Evolutionary conservation across 2,888 invertebrate genomes (phyloP).

Genomic region (Heliconius charithonia): DNA sequence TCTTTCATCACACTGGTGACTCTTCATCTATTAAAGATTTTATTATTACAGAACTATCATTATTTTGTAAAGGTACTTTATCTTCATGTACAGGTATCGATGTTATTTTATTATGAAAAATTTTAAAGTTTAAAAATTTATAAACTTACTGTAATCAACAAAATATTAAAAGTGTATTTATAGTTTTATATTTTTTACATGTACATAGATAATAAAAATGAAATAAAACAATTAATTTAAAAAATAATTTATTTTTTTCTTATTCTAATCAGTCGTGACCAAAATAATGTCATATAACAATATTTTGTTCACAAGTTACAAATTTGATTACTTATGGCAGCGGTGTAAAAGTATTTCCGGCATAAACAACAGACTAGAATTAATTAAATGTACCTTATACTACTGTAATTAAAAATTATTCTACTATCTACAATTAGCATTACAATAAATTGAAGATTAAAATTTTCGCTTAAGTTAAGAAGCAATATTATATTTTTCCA

Average conservation of each 20-base stretch:
- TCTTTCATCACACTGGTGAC: constrained; percentile 57
- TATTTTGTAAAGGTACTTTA: constrained; percentile 75
- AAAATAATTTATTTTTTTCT: constrained; percentile 60
- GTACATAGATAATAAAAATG: constrained; percentile 33
- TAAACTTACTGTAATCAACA: neutral
- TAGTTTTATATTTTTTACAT: neutral
- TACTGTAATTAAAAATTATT: neutral
- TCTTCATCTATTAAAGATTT: constrained; percentile 66
- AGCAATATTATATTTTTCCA: constrained; percentile 81
- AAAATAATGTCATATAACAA: constrained; percentile 69
- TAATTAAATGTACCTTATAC: constrained; percentile 37
- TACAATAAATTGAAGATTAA: neutral
- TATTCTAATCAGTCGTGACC: constrained; percentile 68
- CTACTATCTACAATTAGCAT: constrained; percentile 32
- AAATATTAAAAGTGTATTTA: neutral
- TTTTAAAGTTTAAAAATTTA: neutral
- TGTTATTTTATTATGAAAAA: constrained; percentile 67
- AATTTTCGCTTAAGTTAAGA: constrained; percentile 51
- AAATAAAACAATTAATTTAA: constrained; percentile 48
- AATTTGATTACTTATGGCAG: constrained; percentile 63
- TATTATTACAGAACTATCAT: constrained; percentile 68
- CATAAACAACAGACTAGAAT: constrained; percentile 50
- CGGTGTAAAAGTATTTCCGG: constrained; percentile 45
- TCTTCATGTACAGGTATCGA: constrained; percentile 74
- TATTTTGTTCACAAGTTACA: constrained; percentile 76